A percentile compares a stretch with the other conserved stretches of the same genome.
Evolutionary conservation across 2,797 vertebrate genomes (phyloP).

Genomic region (Gymnothorax reevesii): DNA sequence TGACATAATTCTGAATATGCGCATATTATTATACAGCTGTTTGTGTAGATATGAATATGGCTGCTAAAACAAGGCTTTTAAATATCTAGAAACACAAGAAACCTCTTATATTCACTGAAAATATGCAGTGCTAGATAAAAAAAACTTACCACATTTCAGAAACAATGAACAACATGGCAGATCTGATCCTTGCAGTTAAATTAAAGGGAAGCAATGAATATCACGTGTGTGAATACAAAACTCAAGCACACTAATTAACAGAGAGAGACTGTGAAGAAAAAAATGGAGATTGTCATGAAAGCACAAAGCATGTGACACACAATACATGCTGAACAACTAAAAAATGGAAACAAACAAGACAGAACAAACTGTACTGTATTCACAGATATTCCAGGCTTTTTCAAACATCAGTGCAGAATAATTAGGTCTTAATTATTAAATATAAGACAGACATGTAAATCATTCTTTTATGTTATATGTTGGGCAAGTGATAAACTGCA

Average conservation of each 20-base stretch:
- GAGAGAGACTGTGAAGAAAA: not conserved
- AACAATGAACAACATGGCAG: not conserved
- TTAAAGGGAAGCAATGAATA: not conserved
- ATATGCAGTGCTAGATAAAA: not conserved
- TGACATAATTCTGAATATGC: not conserved
- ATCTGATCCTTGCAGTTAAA: not conserved
- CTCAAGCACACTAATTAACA: constrained; percentile 44
- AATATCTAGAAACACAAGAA: not conserved
- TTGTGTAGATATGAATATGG: not conserved
- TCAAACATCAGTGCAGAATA: not conserved
- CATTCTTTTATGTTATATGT: not conserved
- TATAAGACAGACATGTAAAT: not conserved
- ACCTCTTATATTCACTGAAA: not conserved
- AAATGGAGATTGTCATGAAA: not conserved
- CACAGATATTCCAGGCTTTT: not conserved
- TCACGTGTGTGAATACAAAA: not conserved
- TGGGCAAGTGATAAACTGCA: not conserved
- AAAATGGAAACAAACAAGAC: not conserved
- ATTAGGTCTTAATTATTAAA: not conserved
- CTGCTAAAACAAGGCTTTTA: not conserved
- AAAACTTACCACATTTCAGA: not conserved
- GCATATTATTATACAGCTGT: too few species aligned
- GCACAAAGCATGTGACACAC: not conserved
- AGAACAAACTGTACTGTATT: not conserved
- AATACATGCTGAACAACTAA: not conserved